Conservation (phyloP, 1,140 invertebrate species). For the Bombus huntii region DNA sequence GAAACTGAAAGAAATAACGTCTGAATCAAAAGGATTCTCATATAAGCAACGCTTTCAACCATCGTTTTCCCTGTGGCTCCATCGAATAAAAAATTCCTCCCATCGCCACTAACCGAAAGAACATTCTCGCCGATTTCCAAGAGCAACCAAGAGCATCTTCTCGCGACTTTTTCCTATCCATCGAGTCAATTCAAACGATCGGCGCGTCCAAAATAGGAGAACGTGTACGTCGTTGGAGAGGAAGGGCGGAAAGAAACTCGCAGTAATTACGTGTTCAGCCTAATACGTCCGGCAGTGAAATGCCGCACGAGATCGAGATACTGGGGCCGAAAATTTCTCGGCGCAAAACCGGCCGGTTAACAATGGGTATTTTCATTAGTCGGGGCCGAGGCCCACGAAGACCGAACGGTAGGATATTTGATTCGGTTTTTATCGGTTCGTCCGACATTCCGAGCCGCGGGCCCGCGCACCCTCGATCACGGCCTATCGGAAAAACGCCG, state of each 20-base stretch:
- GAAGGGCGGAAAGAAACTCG: conserved; percentile 34
- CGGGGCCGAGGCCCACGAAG: conserved; percentile 32
- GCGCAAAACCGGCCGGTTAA: conserved; percentile 63
- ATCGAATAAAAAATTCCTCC: neutral
- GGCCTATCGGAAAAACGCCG: conserved; percentile 60
- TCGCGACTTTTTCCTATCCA: neutral
- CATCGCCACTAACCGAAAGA: neutral
- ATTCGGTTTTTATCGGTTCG: conserved; percentile 69
- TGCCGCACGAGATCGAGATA: conserved; percentile 48
- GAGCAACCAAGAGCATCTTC: neutral
- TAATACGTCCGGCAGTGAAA: conserved; percentile 51
- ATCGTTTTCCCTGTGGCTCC: too few relatives aligned
- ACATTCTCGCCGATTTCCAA: neutral
- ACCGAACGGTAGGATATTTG: conserved; percentile 65
- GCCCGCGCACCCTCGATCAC: conserved; percentile 48
- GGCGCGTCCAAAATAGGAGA: conserved; percentile 24
- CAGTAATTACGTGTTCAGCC: conserved; percentile 46
- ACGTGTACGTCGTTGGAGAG: neutral
- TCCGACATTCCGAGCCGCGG: conserved; percentile 59
- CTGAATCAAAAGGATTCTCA: too few relatives aligned
- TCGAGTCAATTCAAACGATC: conserved; percentile 5
- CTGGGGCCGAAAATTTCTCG: conserved; percentile 59
- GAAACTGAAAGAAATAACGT: too few relatives aligned
- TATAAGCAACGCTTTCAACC: too few relatives aligned
- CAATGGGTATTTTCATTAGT: conserved; percentile 72